Conservation (phyloP, 2,888 invertebrate species). For the Cheilosia urbana region DNA sequence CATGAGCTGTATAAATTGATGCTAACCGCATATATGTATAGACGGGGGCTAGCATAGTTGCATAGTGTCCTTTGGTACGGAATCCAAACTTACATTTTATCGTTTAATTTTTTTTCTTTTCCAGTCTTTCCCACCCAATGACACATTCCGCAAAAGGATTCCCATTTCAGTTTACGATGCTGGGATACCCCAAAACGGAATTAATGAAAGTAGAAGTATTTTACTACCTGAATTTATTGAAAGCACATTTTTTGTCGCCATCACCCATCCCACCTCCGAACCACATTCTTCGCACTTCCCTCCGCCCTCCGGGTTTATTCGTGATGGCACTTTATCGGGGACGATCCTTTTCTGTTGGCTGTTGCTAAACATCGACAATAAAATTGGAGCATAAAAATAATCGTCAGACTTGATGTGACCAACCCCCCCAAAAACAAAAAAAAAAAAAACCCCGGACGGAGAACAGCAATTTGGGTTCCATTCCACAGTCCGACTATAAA, state of each 20-base stretch:
- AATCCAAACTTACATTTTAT: constrained; percentile 36
- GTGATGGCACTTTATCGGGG: constrained; percentile 52
- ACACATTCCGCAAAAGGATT: constrained; percentile 38
- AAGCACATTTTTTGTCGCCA: constrained; percentile 19
- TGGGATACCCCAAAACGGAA: constrained; percentile 56
- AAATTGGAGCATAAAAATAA: constrained; percentile 70
- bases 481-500: constrained; percentile 43
- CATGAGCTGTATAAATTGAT: constrained; percentile 69
- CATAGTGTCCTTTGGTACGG: background rate
- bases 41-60: background rate
- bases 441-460: constrained; percentile 22
- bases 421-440: constrained; percentile 1
- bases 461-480: constrained; percentile 55
- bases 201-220: constrained; percentile 70
- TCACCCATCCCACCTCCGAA: constrained; percentile 6
- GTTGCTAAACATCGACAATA: constrained; percentile 68
- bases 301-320: background rate
- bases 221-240: constrained; percentile 64
- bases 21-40: background rate
- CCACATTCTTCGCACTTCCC: background rate
- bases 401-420: constrained; percentile 70
- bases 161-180: constrained; percentile 60
- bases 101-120: constrained; percentile 1
- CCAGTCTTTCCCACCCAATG: constrained; percentile 4
- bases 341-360: constrained; percentile 42